These are phyloP conservation scores for Halcyon chelicuti DNA, from an alignment of 2,797 vertebrate genomes.

Conservation along the genomic window DNA sequence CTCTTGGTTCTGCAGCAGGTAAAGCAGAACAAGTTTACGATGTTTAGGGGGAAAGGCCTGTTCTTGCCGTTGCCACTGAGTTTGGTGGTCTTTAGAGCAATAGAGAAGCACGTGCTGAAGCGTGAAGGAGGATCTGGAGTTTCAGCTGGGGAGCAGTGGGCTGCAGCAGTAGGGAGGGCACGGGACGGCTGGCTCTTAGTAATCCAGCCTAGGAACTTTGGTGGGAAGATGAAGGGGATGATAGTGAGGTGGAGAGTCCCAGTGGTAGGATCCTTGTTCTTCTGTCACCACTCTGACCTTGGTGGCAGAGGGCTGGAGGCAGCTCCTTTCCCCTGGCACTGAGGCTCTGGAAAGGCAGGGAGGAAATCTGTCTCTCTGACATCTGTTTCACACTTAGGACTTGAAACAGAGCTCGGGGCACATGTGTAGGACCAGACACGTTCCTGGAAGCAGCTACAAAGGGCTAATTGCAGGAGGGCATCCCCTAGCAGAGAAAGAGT, in stretches of 20 bases:
- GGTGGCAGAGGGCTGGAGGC: background rate
- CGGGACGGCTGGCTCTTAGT: fast-evolving
- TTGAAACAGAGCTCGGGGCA: background rate
- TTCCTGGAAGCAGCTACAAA: background rate
- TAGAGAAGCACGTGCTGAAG: fast-evolving
- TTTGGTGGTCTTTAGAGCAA: background rate
- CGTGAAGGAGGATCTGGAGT: fast-evolving
- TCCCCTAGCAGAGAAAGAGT: background rate
- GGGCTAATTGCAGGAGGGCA: background rate
- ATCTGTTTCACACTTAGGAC: background rate
- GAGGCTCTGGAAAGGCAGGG: background rate
- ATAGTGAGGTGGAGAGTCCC: background rate
- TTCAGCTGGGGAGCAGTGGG: background rate
- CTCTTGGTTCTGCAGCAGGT: fast-evolving
- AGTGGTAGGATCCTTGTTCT: background rate
- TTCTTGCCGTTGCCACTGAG: fast-evolving
- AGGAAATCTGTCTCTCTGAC: background rate
- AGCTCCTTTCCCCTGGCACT: background rate
- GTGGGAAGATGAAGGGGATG: background rate
- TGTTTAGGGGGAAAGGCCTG: background rate
- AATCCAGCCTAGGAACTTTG: fast-evolving
- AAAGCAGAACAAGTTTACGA: background rate
- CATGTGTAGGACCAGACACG: background rate
- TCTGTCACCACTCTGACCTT: background rate
- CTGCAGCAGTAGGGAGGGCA: background rate